Base-by-base conservation (phyloP, 2,113 vertebrate species). In the Trematomus loennbergii region DNA sequence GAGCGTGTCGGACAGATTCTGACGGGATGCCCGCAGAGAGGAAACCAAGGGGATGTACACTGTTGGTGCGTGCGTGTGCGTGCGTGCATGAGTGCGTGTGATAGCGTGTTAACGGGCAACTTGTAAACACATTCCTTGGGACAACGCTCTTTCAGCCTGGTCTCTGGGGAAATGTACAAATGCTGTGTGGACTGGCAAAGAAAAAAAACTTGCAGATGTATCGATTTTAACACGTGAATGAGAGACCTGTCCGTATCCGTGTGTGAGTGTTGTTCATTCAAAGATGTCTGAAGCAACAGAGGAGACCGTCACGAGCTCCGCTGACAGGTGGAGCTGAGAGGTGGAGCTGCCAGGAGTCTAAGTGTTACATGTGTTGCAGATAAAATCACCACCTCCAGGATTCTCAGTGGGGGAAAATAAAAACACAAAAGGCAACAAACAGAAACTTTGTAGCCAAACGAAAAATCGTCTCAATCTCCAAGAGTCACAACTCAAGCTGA, bases 101-200 rank as follows among this genome's bases (percentile, higher is more conserved):
- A 85, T 90, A 57, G 89, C 78, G 89, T 90, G 90, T 91, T 90
- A 87, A 81, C 92, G 93, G 95, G 96, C 96, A 96, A 97, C 97
- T 96, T 96, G 96, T 97, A 96, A 97, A 98, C 96, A 98, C 97
- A 99, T 99, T 99, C 98, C 97, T 99, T 92, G 91, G 97, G 96
- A 96, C 96, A 97, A 96, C 95, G 97, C 95, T 97, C 83, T 95
- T 94, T 92, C 93, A 81, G 95, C 96, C 96, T 97, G 96, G 96
- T 96, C 96, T 96, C 94, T 93, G 95, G 96, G 96, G 95, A 97
- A 96, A 95, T 95, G 95, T 97, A 89, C 75, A 96, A 89, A 92
- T 77, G 91, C 93, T 96, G 97, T 96, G 96, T 96, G 96, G 96
- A 95, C 95, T 96, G 96, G 96, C 95, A 95, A 96, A 79, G 95